phyloP scores from a whole-genome alignment of 2,888 invertebrate genomes.

The Eugnorisma glareosa region DNA sequence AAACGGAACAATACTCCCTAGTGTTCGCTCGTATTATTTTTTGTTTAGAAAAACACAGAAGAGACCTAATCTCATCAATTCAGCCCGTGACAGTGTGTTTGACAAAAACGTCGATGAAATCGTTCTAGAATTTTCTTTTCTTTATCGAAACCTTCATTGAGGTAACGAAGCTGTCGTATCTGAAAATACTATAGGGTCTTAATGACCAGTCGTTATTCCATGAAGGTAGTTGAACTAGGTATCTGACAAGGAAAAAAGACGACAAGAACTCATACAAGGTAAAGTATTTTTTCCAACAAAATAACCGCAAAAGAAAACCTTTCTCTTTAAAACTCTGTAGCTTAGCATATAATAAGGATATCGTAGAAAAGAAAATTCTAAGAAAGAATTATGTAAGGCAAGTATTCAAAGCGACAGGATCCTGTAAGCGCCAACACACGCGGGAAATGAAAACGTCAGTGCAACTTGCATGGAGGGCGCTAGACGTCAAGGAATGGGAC shows the following conservation, averaged over 20 bases:
- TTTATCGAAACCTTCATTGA: constrained; percentile 8
- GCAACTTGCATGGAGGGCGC: constrained; percentile 61
- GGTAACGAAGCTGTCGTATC: constrained; percentile 12
- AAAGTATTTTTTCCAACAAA: neutral
- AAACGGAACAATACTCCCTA: constrained; percentile 28
- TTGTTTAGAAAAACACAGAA: constrained; percentile 41
- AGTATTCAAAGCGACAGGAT: constrained; percentile 76
- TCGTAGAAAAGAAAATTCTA: constrained; percentile 52
- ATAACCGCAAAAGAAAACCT: constrained; percentile 18
- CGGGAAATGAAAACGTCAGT: constrained; percentile 82
- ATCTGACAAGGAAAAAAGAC: neutral
- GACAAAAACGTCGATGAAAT: constrained; percentile 38
- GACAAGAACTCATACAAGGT: neutral
- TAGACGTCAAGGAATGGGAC: constrained; percentile 38
- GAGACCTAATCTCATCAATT: constrained; percentile 44
- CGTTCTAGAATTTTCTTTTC: constrained; percentile 33
- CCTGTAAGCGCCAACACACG: constrained; percentile 72
- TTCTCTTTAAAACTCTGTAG: constrained; percentile 13
- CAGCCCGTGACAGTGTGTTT: constrained; percentile 14
- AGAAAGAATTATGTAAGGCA: constrained; percentile 67
- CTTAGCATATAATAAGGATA: constrained; percentile 45
- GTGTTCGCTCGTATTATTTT: constrained; percentile 37
- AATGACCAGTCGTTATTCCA: neutral
- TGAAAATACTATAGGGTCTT: neutral
- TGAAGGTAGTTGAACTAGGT: too few species aligned